phyloP scores from a whole-genome alignment of 2,113 vertebrate genomes.

The Taurulus bubalis region DNA sequence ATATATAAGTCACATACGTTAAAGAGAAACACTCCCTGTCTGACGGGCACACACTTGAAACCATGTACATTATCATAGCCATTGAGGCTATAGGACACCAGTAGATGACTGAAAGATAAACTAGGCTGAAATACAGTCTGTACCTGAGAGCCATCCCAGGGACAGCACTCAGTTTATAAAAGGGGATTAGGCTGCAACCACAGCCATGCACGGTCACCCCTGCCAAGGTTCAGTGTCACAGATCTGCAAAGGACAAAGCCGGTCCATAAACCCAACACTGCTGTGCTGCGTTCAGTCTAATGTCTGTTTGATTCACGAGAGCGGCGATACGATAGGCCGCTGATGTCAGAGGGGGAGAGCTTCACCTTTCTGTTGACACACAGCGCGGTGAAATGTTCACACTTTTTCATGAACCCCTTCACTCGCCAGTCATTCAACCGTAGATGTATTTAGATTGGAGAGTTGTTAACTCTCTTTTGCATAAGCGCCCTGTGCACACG shows the following conservation, averaged over 20 bases:
- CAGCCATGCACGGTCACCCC: conserved; percentile 29
- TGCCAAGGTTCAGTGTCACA: conserved; percentile 57
- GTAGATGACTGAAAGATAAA: conserved; percentile 59
- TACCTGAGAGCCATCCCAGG: conserved; percentile 52
- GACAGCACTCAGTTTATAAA: conserved; percentile 33
- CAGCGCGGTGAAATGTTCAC: not conserved
- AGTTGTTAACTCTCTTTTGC: conserved; percentile 14
- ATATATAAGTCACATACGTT: not conserved
- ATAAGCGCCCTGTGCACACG: not conserved
- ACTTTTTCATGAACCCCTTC: conserved; percentile 1
- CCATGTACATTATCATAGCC: conserved; percentile 43
- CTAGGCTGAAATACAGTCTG: conserved; percentile 66
- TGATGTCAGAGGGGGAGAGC: conserved; percentile 21
- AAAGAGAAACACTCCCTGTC: conserved; percentile 26
- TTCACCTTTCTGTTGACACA: conserved; percentile 40
- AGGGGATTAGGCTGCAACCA: conserved; percentile 50
- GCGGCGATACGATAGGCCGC: conserved; percentile 40
- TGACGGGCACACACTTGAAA: conserved; percentile 48
- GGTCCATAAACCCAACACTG: conserved; percentile 50
- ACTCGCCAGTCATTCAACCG: not conserved
- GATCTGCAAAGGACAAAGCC: conserved; percentile 58
- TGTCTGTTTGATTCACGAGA: conserved; percentile 21
- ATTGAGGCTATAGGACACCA: conserved; percentile 48
- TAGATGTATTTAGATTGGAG: conserved; percentile 16
- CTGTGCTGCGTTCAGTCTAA: conserved; percentile 9